phyloP scores from a whole-genome alignment of 1,140 invertebrate species.

The Holcopasites calliopsidis region DNA sequence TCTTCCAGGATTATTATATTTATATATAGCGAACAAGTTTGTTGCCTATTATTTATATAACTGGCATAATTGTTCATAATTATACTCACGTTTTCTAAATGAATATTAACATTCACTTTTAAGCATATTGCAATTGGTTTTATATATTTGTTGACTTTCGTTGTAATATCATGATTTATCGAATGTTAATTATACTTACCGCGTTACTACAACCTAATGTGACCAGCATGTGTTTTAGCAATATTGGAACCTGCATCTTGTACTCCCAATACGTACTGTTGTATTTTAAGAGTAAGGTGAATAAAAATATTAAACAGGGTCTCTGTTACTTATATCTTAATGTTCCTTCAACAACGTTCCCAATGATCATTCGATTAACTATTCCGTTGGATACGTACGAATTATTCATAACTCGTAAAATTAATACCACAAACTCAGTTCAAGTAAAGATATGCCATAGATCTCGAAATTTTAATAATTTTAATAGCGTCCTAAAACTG shows the following conservation, averaged over 20 bases:
- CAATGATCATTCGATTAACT: too few relatives aligned
- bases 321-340: too few relatives aligned
- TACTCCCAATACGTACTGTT: too few relatives aligned
- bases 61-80: background rate
- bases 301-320: background rate
- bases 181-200: conserved; percentile 15
- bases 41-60: conserved; percentile 19
- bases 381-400: too few relatives aligned
- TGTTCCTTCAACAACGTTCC: too few relatives aligned
- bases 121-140: conserved; percentile 1
- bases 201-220: background rate
- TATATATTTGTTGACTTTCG: conserved; percentile 5
- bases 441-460: too few relatives aligned
- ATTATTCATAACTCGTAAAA: too few relatives aligned
- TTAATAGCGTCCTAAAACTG: too few relatives aligned
- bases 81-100: conserved; percentile 16
- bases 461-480: too few relatives aligned
- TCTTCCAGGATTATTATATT: conserved; percentile 23
- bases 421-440: too few relatives aligned
- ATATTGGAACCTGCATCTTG: too few relatives aligned
- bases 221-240: too few relatives aligned
- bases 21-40: conserved; percentile 9
- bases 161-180: background rate
- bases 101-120: conserved; percentile 2
- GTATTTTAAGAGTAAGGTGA: background rate